These are phyloP conservation scores for Papilio elwesi DNA, from an alignment of 2,888 invertebrate species.

Conservation along the genomic window DNA sequence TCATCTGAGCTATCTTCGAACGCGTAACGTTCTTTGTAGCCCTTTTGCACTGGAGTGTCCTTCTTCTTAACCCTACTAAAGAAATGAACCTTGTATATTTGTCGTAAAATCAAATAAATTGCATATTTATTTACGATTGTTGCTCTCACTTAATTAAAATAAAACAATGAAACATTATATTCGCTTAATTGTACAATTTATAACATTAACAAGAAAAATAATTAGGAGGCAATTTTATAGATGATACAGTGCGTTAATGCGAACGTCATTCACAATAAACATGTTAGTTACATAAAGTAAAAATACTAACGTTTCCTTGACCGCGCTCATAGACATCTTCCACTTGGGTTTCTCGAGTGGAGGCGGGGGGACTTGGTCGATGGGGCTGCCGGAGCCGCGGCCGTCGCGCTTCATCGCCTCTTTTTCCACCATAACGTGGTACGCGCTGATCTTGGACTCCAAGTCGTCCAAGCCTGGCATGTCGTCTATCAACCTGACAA, in stretches of 20 bases:
- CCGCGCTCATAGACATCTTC: slow-evolving; percentile 88
- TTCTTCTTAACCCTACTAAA: slow-evolving; percentile 85
- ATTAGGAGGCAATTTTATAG: no score
- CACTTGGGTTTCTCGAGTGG: slow-evolving; percentile 85
- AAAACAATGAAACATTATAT: no score
- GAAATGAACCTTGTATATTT: slow-evolving; percentile 39
- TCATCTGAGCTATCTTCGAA: slow-evolving; percentile 81
- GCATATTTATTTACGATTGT: no score
- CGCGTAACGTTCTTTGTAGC: slow-evolving; percentile 82
- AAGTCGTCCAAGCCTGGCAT: slow-evolving; percentile 90
- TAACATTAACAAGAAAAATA: no score
- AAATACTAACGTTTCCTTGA: slow-evolving; percentile 77
- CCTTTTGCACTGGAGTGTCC: slow-evolving; percentile 78
- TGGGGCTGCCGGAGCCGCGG: slow-evolving; percentile 74
- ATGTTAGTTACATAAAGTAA: neutral
- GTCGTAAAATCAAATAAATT: slow-evolving; percentile 39
- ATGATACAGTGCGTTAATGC: neutral
- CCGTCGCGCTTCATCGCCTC: slow-evolving; percentile 78
- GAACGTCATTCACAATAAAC: neutral
- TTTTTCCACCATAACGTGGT: slow-evolving; percentile 91
- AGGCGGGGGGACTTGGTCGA: slow-evolving; percentile 78
- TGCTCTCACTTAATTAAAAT: no score
- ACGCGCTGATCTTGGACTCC: slow-evolving; percentile 90
- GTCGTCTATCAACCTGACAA: slow-evolving; percentile 84
- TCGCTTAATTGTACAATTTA: no score